Evolutionary conservation across 1,140 invertebrate species (phyloP).

Genomic region (Aphidius ervi): DNA sequence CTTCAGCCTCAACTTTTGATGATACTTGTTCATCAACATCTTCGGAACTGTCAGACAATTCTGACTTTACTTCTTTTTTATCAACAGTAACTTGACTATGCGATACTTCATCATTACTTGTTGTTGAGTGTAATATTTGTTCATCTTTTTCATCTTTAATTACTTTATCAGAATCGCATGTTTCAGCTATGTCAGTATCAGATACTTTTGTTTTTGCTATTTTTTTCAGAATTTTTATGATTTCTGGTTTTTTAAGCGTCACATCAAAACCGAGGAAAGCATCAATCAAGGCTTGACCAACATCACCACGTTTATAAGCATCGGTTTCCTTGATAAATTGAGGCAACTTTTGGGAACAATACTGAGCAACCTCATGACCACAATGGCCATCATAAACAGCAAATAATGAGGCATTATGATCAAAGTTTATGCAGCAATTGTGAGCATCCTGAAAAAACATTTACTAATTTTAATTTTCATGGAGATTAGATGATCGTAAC

Average conservation of each 20-base stretch:
- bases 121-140: no score
- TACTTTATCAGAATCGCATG: no score
- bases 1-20: conserved; percentile 42
- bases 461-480: no score
- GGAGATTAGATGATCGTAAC: no score
- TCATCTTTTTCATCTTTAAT: no score
- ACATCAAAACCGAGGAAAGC: conserved; percentile 89
- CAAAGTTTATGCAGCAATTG: conserved; percentile 84
- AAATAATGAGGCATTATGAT: conserved; percentile 79
- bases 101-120: no score
- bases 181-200: conserved; percentile 35
- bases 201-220: conserved; percentile 56
- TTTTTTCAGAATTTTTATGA: conserved; percentile 72
- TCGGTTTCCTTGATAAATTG: conserved; percentile 68
- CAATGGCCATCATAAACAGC: conserved; percentile 98
- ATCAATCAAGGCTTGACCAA: conserved; percentile 77
- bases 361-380: conserved; percentile 89
- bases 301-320: conserved; percentile 61
- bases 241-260: conserved; percentile 67
- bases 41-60: no score
- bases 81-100: no score
- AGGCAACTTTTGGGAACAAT: conserved; percentile 83
- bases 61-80: no score
- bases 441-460: conserved; percentile 81
- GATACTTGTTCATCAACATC: conserved; percentile 53